Evolutionary conservation across 2,113 vertebrate species (phyloP).

Genomic region (Lipotes vexillifer): DNA sequence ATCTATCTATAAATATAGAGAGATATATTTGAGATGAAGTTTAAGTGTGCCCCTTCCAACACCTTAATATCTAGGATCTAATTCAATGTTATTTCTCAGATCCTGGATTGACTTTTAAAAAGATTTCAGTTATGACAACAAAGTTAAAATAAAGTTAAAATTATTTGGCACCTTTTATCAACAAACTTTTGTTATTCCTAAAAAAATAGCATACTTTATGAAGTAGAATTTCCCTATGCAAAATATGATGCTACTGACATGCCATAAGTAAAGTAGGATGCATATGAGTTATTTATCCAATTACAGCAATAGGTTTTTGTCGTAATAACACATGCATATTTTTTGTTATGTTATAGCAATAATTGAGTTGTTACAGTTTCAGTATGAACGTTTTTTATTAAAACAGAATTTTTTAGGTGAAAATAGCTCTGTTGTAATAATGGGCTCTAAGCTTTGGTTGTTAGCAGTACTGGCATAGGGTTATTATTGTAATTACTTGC

Average conservation of each 20-base stretch:
- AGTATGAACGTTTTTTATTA: neutral
- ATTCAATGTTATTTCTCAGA: neutral
- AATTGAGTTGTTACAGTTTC: neutral
- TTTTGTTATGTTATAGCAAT: neutral
- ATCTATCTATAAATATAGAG: neutral
- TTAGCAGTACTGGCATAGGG: neutral
- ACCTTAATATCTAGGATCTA: neutral
- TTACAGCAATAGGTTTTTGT: neutral
- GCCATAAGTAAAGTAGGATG: neutral
- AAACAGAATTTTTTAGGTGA: neutral
- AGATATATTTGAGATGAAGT: neutral
- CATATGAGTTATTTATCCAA: neutral
- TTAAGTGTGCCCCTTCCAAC: neutral
- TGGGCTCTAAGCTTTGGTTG: neutral
- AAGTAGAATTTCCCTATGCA: neutral
- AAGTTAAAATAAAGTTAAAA: neutral
- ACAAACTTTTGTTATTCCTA: neutral
- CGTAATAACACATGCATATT: neutral
- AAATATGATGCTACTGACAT: accelerated
- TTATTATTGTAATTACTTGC: slow-evolving; percentile 33
- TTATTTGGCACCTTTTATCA: neutral
- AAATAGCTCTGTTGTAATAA: neutral
- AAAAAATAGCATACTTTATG: neutral
- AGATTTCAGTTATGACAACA: neutral
- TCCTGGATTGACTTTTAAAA: neutral